Percentiles rank a stretch among this genome's conserved stretches.
These are phyloP conservation scores for Corythaeola cristata DNA, from an alignment of 2,113 vertebrate genomes.

Conservation along the genomic window DNA sequence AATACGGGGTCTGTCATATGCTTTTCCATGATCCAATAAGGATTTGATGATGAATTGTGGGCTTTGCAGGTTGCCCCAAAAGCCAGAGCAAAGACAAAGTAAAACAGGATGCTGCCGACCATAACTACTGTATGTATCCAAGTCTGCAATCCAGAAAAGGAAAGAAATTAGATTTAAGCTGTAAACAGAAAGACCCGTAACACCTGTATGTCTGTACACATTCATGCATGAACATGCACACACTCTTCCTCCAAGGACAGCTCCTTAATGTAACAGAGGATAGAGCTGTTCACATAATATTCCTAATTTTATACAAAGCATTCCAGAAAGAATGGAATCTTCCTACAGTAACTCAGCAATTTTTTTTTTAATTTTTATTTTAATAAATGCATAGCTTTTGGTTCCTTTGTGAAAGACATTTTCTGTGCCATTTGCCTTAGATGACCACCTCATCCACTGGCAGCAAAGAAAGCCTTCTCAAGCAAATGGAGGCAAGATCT, in stretches of 20 bases:
- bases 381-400: neutral
- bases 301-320: neutral
- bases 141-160: slow-evolving; percentile 76
- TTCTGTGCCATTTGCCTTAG: neutral
- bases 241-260: neutral
- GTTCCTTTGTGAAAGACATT: neutral
- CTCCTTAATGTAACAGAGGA: neutral
- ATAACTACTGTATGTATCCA: slow-evolving; percentile 83
- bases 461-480: neutral
- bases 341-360: neutral
- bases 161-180: neutral
- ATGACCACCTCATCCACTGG: neutral
- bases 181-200: neutral
- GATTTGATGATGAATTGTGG: slow-evolving; percentile 84
- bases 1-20: slow-evolving; percentile 83
- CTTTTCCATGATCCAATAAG: slow-evolving; percentile 81
- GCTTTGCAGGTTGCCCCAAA: slow-evolving; percentile 81
- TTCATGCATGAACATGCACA: neutral
- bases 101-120: slow-evolving; percentile 76
- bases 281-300: neutral
- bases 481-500: neutral
- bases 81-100: slow-evolving; percentile 81
- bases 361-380: neutral
- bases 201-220: too few relatives aligned
- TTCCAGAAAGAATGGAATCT: neutral